Percentiles rank a stretch among this genome's conserved stretches.
phyloP scores from a whole-genome alignment of 2,797 vertebrate genomes.

The Lates japonicus region DNA sequence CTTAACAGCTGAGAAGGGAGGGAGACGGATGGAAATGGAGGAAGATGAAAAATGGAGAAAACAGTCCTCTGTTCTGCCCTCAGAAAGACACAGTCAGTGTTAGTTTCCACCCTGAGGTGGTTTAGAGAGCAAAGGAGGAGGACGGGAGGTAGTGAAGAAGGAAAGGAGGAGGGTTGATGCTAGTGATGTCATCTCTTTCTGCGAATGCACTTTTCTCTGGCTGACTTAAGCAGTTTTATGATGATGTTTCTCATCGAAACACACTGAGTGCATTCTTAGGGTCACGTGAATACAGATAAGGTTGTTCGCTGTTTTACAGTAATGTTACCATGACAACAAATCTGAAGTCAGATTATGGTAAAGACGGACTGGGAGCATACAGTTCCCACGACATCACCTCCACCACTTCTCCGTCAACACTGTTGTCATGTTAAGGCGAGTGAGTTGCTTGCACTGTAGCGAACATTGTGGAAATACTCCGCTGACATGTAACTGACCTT shows the following conservation, averaged over 20 bases:
- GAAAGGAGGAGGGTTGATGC: constrained; percentile 28
- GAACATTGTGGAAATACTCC: no score
- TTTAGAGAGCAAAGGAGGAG: constrained; percentile 38
- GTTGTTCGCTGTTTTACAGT: no score
- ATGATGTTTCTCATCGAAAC: not conserved
- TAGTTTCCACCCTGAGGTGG: constrained; percentile 53
- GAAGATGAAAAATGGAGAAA: constrained; percentile 59
- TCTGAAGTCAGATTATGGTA: not conserved
- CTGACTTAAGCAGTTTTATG: constrained; percentile 20
- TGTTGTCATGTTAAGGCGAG: no score
- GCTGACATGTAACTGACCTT: no score
- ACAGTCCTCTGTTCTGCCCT: constrained; percentile 60
- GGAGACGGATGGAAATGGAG: constrained; percentile 40
- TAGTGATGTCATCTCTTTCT: constrained; percentile 44
- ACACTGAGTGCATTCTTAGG: not conserved
- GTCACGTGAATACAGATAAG: no score
- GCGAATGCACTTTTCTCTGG: constrained; percentile 19
- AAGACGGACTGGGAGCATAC: no score
- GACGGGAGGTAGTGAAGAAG: not conserved
- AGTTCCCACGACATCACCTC: no score
- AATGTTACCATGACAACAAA: not conserved
- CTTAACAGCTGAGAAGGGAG: constrained; percentile 48
- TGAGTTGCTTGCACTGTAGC: no score
- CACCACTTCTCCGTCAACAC: no score
- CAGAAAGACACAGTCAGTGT: constrained; percentile 54